These are phyloP conservation scores for Chloropsis cyanopogon DNA, from an alignment of 2,113 vertebrate genomes.

Conservation along the genomic window DNA sequence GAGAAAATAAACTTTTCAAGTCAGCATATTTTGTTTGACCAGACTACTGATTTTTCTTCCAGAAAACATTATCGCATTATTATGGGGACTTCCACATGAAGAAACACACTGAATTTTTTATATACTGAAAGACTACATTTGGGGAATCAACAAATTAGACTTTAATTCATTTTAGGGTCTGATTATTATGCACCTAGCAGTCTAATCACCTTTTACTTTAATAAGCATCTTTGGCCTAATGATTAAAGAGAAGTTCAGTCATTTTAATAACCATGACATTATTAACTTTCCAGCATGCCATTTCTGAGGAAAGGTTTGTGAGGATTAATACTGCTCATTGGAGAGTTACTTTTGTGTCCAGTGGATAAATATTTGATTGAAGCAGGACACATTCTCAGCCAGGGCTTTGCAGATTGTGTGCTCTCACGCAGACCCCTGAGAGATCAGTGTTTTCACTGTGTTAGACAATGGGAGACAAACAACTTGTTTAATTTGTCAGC, in stretches of 20 bases:
- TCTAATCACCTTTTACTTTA: conserved; percentile 61
- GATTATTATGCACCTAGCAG: conserved; percentile 46
- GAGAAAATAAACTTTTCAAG: not conserved
- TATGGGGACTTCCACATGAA: not conserved
- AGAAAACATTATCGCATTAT: not conserved
- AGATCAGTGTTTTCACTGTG: not conserved
- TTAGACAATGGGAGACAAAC: conserved; percentile 15
- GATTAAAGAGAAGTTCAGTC: conserved; percentile 53
- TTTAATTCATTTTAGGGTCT: conserved; percentile 45
- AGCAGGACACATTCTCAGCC: conserved; percentile 1
- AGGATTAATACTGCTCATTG: conserved; percentile 67
- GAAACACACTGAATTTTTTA: not conserved
- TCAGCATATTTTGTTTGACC: not conserved
- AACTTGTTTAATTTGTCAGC: conserved; percentile 34
- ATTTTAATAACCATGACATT: conserved; percentile 69
- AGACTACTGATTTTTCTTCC: not conserved
- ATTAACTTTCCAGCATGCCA: conserved; percentile 69
- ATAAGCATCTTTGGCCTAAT: conserved; percentile 58
- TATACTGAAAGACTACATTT: not conserved
- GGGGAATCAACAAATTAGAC: conserved; percentile 44
- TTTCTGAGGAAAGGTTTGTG: conserved; percentile 67
- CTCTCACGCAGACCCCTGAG: not conserved
- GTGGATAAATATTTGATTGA: conserved; percentile 65
- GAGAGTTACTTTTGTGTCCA: conserved; percentile 69
- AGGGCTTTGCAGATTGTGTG: not conserved